Evolutionary conservation across 2,888 invertebrate genomes (phyloP).

Genomic region (Spodoptera exigua): DNA sequence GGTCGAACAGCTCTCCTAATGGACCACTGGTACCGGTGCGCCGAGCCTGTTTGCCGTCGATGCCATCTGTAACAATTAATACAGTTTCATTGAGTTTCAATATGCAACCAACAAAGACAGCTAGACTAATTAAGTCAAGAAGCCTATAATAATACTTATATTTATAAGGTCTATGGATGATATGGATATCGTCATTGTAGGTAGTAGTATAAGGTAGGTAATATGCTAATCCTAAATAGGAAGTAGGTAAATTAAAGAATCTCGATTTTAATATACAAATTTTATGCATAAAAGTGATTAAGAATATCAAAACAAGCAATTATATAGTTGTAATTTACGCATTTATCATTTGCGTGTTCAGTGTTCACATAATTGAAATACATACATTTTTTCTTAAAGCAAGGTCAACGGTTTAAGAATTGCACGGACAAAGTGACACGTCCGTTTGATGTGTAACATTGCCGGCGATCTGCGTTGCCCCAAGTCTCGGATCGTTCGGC

Average conservation of each 20-base stretch:
- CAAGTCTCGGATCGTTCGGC: constrained; percentile 7
- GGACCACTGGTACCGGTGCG: constrained; percentile 98
- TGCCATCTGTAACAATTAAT: constrained; percentile 92
- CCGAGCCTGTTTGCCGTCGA: constrained; percentile 99
- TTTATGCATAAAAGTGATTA: not conserved
- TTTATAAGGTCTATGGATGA: too few species aligned
- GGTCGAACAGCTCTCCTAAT: constrained; percentile 99
- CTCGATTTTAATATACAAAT: not conserved
- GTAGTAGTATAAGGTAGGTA: too few species aligned
- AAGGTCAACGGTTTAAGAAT: constrained; percentile 22
- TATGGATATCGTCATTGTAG: too few species aligned
- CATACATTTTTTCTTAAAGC: constrained; percentile 6
- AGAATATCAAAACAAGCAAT: constrained; percentile 13
- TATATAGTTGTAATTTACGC: too few species aligned
- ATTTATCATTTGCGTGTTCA: constrained; percentile 2
- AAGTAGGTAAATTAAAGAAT: constrained; percentile 4
- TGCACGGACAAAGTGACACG: constrained; percentile 13
- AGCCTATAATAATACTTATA: too few species aligned
- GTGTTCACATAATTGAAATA: constrained; percentile 19
- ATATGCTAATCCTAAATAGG: constrained; percentile 1
- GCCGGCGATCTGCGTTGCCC: constrained; percentile 13
- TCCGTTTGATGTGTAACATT: constrained; percentile 17
- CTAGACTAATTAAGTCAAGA: too few species aligned
- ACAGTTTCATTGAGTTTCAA: too few species aligned
- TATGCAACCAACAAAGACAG: too few species aligned